Percentiles rank a stretch among this genome's conserved stretches.
Conservation (phyloP, 2,113 vertebrate species). For the Athene cunicularia region DNA sequence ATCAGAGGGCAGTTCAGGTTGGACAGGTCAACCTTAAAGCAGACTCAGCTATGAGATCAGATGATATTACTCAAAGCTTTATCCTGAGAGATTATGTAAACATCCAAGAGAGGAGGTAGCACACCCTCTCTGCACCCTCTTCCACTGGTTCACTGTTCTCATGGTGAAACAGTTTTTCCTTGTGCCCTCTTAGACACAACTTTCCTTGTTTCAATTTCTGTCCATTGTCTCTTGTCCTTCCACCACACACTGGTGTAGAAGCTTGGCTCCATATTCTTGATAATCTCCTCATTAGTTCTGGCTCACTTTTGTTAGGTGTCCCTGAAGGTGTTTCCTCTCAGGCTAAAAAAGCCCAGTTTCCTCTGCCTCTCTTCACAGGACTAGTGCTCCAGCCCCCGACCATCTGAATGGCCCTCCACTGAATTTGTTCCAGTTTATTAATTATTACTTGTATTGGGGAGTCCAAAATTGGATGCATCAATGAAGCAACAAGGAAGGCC, state of each 20-base stretch:
- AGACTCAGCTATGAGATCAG: not conserved
- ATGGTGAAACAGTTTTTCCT: not conserved
- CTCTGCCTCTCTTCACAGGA: not conserved
- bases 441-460: not conserved
- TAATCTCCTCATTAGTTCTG: not conserved
- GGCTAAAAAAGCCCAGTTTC: not conserved
- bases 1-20: not conserved
- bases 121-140: not conserved
- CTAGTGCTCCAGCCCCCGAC: not conserved
- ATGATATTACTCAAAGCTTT: not conserved
- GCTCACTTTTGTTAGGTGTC: not conserved
- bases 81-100: not conserved
- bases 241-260: not conserved
- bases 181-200: not conserved
- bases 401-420: not conserved
- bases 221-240: not conserved
- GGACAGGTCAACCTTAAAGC: not conserved
- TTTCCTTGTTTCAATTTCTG: not conserved
- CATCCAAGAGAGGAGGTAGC: not conserved
- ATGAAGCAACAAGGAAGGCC: not conserved
- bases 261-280: not conserved
- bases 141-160: not conserved
- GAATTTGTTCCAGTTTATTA: not conserved
- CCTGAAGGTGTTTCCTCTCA: not conserved
- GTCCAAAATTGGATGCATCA: not conserved